These are phyloP conservation scores for Conger conger DNA, from an alignment of 2,113 vertebrate species.

Conservation along the genomic window DNA sequence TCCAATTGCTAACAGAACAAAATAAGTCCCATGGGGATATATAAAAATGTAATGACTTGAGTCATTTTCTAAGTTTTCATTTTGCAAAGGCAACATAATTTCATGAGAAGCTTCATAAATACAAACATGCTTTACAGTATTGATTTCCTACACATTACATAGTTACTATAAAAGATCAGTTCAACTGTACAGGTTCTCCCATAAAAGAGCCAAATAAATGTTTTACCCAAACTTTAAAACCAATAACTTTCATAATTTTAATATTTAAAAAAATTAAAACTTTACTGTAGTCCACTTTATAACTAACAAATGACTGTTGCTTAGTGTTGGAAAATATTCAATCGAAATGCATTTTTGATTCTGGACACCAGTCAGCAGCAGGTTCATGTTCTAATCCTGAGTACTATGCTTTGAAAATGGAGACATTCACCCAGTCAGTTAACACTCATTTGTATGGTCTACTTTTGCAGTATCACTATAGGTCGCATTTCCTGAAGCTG, in stretches of 20 bases:
- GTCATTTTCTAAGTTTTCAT: slow-evolving; percentile 79
- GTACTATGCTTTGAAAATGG: slow-evolving; percentile 69
- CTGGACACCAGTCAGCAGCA: slow-evolving; percentile 58
- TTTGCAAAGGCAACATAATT: slow-evolving; percentile 83
- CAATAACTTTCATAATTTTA: slow-evolving; percentile 20
- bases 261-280: slow-evolving; percentile 34
- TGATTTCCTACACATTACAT: slow-evolving; percentile 58
- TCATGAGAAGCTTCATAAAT: slow-evolving; percentile 82
- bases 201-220: slow-evolving; percentile 42
- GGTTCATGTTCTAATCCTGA: slow-evolving; percentile 71
- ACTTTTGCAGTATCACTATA: slow-evolving; percentile 77
- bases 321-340: slow-evolving; percentile 28
- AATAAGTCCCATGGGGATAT: slow-evolving; percentile 89
- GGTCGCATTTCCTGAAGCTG: slow-evolving; percentile 95
- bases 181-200: slow-evolving; percentile 47
- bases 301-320: slow-evolving; percentile 23
- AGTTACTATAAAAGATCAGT: slow-evolving; percentile 48
- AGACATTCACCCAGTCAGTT: slow-evolving; percentile 54
- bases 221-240: slow-evolving; percentile 38
- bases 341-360: slow-evolving; percentile 23
- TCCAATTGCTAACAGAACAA: slow-evolving; percentile 64
- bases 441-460: slow-evolving; percentile 59
- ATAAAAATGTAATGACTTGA: slow-evolving; percentile 74
- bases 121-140: slow-evolving; percentile 85
- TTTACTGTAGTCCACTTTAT: slow-evolving; percentile 23